Conservation (phyloP, 2,113 vertebrate species). For the Typhlomys cinereus region DNA sequence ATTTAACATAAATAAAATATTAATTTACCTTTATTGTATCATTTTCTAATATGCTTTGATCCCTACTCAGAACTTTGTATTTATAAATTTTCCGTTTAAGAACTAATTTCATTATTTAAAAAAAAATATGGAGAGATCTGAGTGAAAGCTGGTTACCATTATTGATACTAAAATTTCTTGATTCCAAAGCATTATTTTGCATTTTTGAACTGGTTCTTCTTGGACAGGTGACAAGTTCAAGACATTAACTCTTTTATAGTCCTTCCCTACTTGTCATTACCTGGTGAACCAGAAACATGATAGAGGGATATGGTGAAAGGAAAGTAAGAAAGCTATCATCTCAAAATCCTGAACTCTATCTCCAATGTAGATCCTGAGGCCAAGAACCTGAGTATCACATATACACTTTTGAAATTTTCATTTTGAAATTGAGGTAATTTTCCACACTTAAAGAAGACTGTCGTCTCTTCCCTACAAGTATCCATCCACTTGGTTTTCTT, state of each 20-base stretch:
- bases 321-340: not conserved
- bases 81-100: constrained; percentile 24
- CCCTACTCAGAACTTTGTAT: not conserved
- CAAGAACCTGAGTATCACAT: not conserved
- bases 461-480: not conserved
- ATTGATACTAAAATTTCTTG: not conserved
- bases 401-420: not conserved
- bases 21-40: constrained; percentile 35
- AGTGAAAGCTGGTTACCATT: not conserved
- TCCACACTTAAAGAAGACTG: not conserved
- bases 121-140: not conserved
- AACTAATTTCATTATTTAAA: not conserved
- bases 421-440: not conserved
- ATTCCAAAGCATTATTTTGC: not conserved
- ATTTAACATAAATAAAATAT: not conserved
- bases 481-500: not conserved
- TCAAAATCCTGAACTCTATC: not conserved
- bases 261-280: not conserved
- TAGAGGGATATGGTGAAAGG: not conserved
- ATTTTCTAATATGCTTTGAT: constrained; percentile 13
- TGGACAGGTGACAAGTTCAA: not conserved
- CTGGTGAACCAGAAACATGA: not conserved
- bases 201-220: constrained; percentile 18
- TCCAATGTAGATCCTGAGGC: not conserved
- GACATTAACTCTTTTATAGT: not conserved